Conservation (phyloP, 2,888 invertebrate genomes). For the Eristalinus sepulchralis region DNA sequence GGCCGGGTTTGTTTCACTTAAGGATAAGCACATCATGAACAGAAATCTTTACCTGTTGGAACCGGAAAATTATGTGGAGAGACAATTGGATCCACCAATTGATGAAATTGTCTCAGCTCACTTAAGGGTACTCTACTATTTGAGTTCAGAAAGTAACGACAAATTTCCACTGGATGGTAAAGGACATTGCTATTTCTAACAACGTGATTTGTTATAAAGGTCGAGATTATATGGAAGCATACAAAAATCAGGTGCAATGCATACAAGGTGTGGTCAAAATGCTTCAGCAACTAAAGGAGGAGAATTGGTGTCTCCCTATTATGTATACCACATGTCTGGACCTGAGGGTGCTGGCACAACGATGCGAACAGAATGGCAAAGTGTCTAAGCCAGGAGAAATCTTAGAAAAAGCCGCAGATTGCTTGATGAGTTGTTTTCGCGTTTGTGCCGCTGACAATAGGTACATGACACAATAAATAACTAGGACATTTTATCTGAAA, state of each 20-base stretch:
- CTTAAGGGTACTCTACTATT: conserved; percentile 84
- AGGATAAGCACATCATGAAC: conserved; percentile 88
- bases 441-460: conserved; percentile 97
- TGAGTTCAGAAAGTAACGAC: conserved; percentile 81
- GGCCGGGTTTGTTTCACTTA: conserved; percentile 84
- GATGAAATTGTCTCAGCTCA: conserved; percentile 90
- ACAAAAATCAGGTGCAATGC: conserved; percentile 88
- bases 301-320: conserved; percentile 98
- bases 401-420: conserved; percentile 96
- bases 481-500: neutral
- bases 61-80: conserved; percentile 87
- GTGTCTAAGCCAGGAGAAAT: conserved; percentile 82
- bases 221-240: conserved; percentile 85
- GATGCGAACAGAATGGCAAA: conserved; percentile 85
- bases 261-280: conserved; percentile 91
- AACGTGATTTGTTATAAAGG: conserved; percentile 72
- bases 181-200: neutral
- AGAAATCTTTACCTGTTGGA: conserved; percentile 86
- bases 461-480: conserved; percentile 47
- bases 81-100: conserved; percentile 87
- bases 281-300: conserved; percentile 93
- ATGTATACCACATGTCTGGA: conserved; percentile 95
- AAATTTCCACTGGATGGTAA: neutral
- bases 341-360: conserved; percentile 90
- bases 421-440: conserved; percentile 95